Percentiles rank a stretch among this genome's conserved stretches.
phyloP scores from a whole-genome alignment of 1,140 invertebrate species.

The Euglossa dilemma region DNA sequence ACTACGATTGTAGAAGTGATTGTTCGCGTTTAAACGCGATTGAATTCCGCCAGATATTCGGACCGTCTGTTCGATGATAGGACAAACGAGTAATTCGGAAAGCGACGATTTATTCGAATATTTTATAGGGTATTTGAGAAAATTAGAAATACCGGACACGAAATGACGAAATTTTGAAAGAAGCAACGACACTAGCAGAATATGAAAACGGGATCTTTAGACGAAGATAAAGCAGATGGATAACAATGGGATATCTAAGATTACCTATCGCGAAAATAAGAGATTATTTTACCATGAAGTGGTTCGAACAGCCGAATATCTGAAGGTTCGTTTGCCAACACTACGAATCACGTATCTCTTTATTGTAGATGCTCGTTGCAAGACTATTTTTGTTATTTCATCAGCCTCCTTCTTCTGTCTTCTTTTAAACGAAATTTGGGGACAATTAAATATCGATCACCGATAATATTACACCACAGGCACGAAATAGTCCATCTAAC shows the following conservation, averaged over 20 bases:
- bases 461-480: slow-evolving; percentile 62
- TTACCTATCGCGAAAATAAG: too few relatives aligned
- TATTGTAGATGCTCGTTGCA: slow-evolving; percentile 28
- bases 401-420: not conserved
- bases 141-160: not conserved
- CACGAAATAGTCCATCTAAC: slow-evolving; percentile 70
- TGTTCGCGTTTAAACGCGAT: not conserved
- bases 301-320: not conserved
- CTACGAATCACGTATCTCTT: not conserved
- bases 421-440: not conserved
- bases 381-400: not conserved
- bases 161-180: not conserved
- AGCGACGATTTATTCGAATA: not conserved
- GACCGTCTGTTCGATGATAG: not conserved
- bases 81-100: not conserved
- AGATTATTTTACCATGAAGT: too few relatives aligned
- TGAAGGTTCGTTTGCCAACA: not conserved
- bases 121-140: not conserved
- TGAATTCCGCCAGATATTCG: not conserved
- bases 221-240: too few relatives aligned
- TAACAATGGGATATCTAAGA: not conserved
- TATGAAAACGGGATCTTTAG: not conserved
- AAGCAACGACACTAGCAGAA: not conserved
- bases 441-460: slow-evolving; percentile 31
- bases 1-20: slow-evolving; percentile 29